These are phyloP conservation scores for Ophiodon elongatus DNA, from an alignment of 2,113 vertebrate species.

Conservation along the genomic window DNA sequence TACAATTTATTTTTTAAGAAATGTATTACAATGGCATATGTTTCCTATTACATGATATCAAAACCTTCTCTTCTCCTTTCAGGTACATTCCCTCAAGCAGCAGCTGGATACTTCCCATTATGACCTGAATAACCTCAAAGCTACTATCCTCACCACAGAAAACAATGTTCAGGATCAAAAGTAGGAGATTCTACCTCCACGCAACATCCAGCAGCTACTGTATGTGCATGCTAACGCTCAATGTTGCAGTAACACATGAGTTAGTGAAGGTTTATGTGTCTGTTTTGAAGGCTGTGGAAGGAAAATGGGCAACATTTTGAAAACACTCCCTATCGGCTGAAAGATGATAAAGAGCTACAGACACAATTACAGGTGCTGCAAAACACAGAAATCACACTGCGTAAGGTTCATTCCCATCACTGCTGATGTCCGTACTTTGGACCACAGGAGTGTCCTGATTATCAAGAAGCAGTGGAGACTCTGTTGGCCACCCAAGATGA, in stretches of 20 bases:
- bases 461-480: slow-evolving; percentile 22
- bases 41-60: background rate
- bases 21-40: background rate
- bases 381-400: background rate
- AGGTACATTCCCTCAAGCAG: slow-evolving; percentile 87
- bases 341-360: slow-evolving; percentile 30
- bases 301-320: slow-evolving; percentile 78
- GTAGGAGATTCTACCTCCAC: slow-evolving; percentile 28
- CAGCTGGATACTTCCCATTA: slow-evolving; percentile 79
- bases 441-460: slow-evolving; percentile 37
- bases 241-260: background rate
- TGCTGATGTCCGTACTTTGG: background rate
- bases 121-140: slow-evolving; percentile 35
- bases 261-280: background rate
- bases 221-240: background rate
- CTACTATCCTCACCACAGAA: slow-evolving; percentile 69
- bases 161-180: slow-evolving; percentile 30
- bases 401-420: background rate
- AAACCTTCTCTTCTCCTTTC: background rate
- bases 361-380: background rate
- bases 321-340: slow-evolving; percentile 63
- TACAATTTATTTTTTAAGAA: background rate
- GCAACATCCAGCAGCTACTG: background rate
- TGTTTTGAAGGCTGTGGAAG: slow-evolving; percentile 79
- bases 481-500: slow-evolving; percentile 46